Evolutionary conservation across 23 tunicate genomes (phyloP).

Genomic region (Trididemnum clinides): DNA sequence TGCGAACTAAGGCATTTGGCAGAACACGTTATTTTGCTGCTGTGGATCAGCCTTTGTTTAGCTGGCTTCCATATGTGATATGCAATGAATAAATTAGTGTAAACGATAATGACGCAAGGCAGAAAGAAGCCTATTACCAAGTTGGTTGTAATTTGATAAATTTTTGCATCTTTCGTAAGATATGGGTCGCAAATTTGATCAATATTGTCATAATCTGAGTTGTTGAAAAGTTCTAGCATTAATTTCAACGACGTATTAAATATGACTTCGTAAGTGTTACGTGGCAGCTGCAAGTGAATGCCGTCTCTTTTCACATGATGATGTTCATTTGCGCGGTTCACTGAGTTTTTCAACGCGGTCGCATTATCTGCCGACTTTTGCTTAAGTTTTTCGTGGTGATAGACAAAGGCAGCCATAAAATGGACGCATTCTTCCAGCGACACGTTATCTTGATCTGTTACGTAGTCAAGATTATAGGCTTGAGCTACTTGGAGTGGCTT

Average conservation of each 20-base stretch:
- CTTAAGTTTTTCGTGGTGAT: background rate
- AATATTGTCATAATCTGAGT: background rate
- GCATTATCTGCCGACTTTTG: background rate
- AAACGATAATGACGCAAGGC: constrained; percentile 64
- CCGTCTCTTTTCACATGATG: background rate
- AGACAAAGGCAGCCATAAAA: background rate
- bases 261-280: too few species aligned
- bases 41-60: constrained; percentile 40
- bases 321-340: background rate
- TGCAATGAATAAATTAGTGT: constrained; percentile 72
- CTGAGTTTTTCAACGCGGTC: background rate
- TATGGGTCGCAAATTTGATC: constrained; percentile 51
- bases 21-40: background rate
- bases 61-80: constrained; percentile 76
- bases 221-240: too few species aligned
- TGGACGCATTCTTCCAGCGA: constrained; percentile 42
- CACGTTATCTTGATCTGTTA: constrained; percentile 33
- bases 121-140: constrained; percentile 81
- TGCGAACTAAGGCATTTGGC: background rate
- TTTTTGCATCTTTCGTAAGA: constrained; percentile 31
- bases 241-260: too few species aligned
- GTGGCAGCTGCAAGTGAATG: too few species aligned
- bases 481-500: constrained; percentile 27
- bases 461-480: constrained; percentile 9
- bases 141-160: constrained; percentile 67